Conservation (phyloP, 2,797 vertebrate genomes). For the Huso huso region DNA sequence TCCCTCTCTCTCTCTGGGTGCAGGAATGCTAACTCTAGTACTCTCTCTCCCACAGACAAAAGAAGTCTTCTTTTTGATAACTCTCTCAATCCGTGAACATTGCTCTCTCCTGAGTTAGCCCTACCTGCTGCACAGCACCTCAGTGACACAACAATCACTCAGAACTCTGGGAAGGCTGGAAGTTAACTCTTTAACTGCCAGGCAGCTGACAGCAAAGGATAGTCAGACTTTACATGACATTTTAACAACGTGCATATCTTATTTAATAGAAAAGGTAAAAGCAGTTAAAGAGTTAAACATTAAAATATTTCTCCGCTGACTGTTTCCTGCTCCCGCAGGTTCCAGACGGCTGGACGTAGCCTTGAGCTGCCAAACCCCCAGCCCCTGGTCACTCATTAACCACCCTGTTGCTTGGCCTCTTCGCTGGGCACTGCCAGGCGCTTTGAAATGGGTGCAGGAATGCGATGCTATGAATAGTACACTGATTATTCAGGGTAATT, state of each 20-base stretch:
- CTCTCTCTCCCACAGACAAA: too few species aligned
- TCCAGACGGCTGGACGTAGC: not conserved
- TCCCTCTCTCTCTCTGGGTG: too few species aligned
- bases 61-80: too few species aligned
- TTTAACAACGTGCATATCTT: too few species aligned
- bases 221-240: too few species aligned
- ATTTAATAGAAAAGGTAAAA: not conserved
- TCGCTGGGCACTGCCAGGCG: too few species aligned
- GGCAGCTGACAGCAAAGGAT: too few species aligned
- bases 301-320: not conserved
- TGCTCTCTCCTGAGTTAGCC: not conserved
- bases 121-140: not conserved
- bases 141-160: not conserved
- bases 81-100: too few species aligned
- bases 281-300: not conserved
- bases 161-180: not conserved
- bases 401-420: not conserved
- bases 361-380: slow-evolving; percentile 2
- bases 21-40: too few species aligned
- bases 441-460: not conserved
- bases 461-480: not conserved
- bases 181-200: not conserved
- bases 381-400: slow-evolving; percentile 16
- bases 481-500: not conserved
- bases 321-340: not conserved